Evolutionary conservation across 2,113 vertebrate species (phyloP).

Genomic region (Microcebus tavaratra): DNA sequence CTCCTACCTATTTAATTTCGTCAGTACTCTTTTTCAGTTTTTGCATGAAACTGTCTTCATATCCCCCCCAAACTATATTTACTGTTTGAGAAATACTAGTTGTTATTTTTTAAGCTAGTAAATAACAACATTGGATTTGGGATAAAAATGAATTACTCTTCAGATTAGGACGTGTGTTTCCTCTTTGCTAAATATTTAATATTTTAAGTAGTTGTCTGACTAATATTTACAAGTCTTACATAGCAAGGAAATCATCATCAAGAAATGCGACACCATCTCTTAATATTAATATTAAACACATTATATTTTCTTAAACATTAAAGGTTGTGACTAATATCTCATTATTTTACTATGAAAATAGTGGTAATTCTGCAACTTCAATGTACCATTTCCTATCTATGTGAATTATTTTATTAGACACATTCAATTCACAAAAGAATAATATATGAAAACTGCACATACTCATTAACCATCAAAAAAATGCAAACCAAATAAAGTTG

Average conservation of each 20-base stretch:
- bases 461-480: conserved; percentile 16
- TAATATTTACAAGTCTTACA: not conserved
- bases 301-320: conserved; percentile 48
- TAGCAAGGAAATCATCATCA: not conserved
- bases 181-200: conserved; percentile 26
- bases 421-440: conserved; percentile 28
- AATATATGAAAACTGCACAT: not conserved
- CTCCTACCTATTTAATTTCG: not conserved
- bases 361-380: conserved; percentile 31
- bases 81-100: conserved; percentile 24
- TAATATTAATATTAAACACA: not conserved
- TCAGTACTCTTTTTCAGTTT: not conserved
- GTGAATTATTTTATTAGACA: not conserved
- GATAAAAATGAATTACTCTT: conserved; percentile 48
- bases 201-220: conserved; percentile 17
- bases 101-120: not conserved
- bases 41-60: not conserved
- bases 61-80: not conserved
- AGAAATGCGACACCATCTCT: not conserved
- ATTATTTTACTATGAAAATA: conserved; percentile 29
- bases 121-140: conserved; percentile 8
- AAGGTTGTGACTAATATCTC: conserved; percentile 25
- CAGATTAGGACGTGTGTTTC: not conserved
- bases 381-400: not conserved
- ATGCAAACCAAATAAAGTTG: not conserved